phyloP scores from a whole-genome alignment of 2,888 invertebrate species.

The Pterostichus niger region DNA sequence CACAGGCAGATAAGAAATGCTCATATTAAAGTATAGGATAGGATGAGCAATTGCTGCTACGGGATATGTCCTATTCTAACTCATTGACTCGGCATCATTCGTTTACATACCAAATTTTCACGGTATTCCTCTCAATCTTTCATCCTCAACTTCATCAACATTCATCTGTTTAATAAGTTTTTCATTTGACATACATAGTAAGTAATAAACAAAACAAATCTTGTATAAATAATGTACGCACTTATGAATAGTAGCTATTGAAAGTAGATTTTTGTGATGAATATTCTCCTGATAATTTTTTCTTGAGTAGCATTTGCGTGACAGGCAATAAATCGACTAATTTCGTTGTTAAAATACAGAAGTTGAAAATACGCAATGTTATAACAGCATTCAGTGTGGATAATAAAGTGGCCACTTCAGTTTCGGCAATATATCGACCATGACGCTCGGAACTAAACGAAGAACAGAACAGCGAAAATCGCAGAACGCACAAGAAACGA shows the following conservation, averaged over 20 bases:
- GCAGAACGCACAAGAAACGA: constrained; percentile 7
- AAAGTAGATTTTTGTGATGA: constrained; percentile 3
- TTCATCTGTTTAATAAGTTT: too few relatives aligned
- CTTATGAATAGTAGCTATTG: not conserved
- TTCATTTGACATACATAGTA: too few relatives aligned
- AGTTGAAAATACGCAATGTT: constrained; percentile 50
- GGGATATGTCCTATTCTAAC: too few relatives aligned
- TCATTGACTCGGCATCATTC: too few relatives aligned
- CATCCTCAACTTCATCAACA: too few relatives aligned
- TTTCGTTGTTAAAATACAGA: constrained; percentile 53
- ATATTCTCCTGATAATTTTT: not conserved
- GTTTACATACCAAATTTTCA: too few relatives aligned
- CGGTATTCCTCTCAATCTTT: too few relatives aligned
- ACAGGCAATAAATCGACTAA: constrained; percentile 52
- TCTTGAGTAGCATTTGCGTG: constrained; percentile 33
- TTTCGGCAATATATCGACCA: constrained; percentile 58
- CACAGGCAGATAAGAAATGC: too few relatives aligned
- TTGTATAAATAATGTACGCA: too few relatives aligned
- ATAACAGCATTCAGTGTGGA: constrained; percentile 53
- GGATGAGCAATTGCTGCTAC: too few relatives aligned
- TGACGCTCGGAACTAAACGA: constrained; percentile 38
- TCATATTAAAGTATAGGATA: too few relatives aligned
- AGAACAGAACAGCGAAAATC: constrained; percentile 33
- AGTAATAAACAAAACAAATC: too few relatives aligned
- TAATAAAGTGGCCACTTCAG: constrained; percentile 62